A percentile compares a stretch with the other conserved stretches of the same genome.
phyloP scores from a whole-genome alignment of 2,113 vertebrate species.

The Madoqua kirkii region DNA sequence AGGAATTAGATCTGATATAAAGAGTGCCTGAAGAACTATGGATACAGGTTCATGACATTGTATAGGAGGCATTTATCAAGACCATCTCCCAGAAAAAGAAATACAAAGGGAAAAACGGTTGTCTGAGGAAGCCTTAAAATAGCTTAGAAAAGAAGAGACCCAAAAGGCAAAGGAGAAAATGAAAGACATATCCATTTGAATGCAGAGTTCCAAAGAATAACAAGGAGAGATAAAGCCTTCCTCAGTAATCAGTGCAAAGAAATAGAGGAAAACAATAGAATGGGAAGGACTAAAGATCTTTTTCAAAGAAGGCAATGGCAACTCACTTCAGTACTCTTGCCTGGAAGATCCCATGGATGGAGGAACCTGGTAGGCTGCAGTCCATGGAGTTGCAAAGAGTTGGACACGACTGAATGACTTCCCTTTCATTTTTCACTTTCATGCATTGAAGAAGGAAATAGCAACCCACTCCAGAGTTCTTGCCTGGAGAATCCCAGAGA shows the following conservation, averaged over 20 bases:
- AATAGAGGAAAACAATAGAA: background rate
- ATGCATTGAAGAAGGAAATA: no score
- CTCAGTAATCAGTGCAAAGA: background rate
- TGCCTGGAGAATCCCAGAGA: no score
- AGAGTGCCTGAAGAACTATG: background rate
- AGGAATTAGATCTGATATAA: background rate
- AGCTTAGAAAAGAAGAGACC: background rate
- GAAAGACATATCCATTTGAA: background rate
- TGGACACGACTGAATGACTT: fast-evolving
- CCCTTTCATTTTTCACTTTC: no score
- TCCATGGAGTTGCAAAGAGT: no score
- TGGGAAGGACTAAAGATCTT: background rate
- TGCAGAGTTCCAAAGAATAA: background rate
- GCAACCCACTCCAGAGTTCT: no score
- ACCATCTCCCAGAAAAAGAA: background rate
- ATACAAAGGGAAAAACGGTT: background rate
- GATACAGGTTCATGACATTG: background rate
- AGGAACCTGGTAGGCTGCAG: no score
- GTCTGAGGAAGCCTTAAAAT: background rate
- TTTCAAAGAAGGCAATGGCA: no score
- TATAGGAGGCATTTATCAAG: background rate
- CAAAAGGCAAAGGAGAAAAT: background rate
- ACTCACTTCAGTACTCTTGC: no score
- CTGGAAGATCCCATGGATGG: fast-evolving
- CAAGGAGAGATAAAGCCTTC: background rate